Evolutionary conservation across 2,113 vertebrate genomes (phyloP).

Genomic region (Oophaga pumilio): DNA sequence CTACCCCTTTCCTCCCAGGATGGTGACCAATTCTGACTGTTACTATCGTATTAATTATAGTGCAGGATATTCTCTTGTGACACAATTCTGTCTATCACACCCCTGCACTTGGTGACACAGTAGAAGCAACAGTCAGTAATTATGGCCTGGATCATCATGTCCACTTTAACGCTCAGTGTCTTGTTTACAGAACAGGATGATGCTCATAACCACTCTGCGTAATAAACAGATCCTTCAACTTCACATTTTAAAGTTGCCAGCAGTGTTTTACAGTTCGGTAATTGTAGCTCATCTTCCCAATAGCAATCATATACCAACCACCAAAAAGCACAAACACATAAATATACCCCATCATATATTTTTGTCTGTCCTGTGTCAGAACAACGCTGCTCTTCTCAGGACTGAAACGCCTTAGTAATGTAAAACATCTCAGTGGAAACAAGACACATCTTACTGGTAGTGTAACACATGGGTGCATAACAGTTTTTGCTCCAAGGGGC

Average conservation of each 20-base stretch:
- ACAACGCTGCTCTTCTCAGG: background rate
- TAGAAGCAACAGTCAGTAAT: too few relatives aligned
- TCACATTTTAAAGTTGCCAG: constrained; percentile 33
- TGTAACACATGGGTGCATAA: too few relatives aligned
- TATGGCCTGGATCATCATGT: background rate
- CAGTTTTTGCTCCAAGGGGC: too few relatives aligned
- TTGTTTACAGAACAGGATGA: background rate
- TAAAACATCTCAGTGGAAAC: background rate
- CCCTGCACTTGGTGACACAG: too few relatives aligned
- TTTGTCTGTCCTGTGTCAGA: background rate
- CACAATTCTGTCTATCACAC: too few relatives aligned
- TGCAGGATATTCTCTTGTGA: too few relatives aligned
- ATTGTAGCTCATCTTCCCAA: constrained; percentile 34
- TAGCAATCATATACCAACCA: constrained; percentile 46
- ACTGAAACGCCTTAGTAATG: background rate
- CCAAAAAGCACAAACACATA: constrained; percentile 34
- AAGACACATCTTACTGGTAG: background rate
- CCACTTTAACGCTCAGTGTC: background rate
- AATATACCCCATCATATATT: constrained; percentile 50
- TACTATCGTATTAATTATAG: too few relatives aligned
- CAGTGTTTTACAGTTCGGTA: constrained; percentile 38
- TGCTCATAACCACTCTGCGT: background rate
- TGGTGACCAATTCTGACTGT: too few relatives aligned
- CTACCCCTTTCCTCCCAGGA: too few relatives aligned
- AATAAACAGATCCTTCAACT: background rate